Evolutionary conservation across 2,888 invertebrate species (phyloP).

Genomic region (Lepidocyrtoides sp.): DNA sequence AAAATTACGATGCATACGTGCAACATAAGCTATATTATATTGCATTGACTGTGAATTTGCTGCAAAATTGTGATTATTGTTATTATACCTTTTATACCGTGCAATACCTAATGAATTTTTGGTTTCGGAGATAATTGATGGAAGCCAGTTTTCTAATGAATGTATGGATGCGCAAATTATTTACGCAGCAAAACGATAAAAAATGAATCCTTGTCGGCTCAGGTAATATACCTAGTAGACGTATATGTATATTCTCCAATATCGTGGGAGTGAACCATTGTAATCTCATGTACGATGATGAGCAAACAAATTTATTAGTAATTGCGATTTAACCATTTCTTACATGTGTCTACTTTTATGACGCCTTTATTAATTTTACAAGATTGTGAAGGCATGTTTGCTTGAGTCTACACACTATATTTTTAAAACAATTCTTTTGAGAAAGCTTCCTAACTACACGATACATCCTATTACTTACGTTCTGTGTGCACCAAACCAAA

Average conservation of each 20-base stretch:
- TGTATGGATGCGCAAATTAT: background rate
- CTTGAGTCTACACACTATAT: too few species aligned
- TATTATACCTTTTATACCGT: background rate
- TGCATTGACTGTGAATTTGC: too few species aligned
- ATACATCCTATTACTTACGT: too few species aligned
- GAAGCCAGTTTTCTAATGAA: constrained; percentile 7
- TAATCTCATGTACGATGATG: background rate
- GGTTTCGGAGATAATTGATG: background rate
- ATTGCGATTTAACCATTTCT: background rate
- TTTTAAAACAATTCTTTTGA: too few species aligned
- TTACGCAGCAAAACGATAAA: background rate
- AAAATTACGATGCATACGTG: too few species aligned
- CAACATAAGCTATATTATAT: too few species aligned
- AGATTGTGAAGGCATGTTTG: too few species aligned
- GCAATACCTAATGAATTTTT: background rate
- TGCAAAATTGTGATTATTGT: background rate
- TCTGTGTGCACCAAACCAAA: too few species aligned
- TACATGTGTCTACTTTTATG: background rate
- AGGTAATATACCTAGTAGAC: background rate
- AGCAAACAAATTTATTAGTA: constrained; percentile 1
- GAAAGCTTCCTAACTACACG: too few species aligned
- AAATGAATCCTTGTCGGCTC: background rate
- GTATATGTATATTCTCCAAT: background rate
- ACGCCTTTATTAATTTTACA: background rate
- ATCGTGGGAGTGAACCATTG: background rate